Percentiles rank a stretch among this genome's conserved stretches.
Conservation (phyloP, 37 sponge, comb jelly and placozoan genomes). For the Crambe crambe region DNA sequence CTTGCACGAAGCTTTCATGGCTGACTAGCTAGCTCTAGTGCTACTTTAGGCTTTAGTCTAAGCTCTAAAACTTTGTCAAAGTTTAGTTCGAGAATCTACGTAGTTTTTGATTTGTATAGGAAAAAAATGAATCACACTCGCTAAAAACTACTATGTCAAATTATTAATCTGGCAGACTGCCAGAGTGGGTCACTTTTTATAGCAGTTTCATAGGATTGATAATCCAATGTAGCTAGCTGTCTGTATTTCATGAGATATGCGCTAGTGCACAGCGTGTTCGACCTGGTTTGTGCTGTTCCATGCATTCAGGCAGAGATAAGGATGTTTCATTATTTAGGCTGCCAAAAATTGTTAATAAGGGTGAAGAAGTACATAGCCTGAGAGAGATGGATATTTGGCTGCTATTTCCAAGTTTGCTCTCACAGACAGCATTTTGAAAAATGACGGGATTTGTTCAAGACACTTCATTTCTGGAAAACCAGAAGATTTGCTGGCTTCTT, state of each 20-base stretch:
- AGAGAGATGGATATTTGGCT: conserved; percentile 33
- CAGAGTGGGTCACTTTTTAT: no score
- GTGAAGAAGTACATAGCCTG: conserved; percentile 12
- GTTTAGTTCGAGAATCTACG: no score
- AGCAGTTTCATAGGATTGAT: no score
- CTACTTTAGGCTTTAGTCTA: no score
- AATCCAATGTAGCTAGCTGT: no score
- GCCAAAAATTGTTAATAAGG: conserved; percentile 24
- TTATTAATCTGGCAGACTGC: no score
- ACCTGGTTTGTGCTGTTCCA: conserved; percentile 34
- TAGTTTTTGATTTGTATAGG: no score
- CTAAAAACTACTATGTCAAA: no score
- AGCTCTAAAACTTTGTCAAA: no score
- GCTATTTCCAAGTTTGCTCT: conserved; percentile 26
- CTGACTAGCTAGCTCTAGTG: no score
- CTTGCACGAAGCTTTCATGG: no score
- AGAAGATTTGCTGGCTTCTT: not conserved
- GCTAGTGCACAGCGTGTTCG: not conserved
- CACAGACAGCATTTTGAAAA: not conserved
- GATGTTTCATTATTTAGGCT: conserved; percentile 35
- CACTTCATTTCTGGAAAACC: conserved; percentile 16
- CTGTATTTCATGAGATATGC: not conserved
- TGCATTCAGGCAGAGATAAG: conserved; percentile 52
- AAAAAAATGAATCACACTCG: no score
- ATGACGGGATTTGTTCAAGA: conserved; percentile 41